phyloP scores from a whole-genome alignment of 1,140 invertebrate genomes.

The Lethrus apterus region DNA sequence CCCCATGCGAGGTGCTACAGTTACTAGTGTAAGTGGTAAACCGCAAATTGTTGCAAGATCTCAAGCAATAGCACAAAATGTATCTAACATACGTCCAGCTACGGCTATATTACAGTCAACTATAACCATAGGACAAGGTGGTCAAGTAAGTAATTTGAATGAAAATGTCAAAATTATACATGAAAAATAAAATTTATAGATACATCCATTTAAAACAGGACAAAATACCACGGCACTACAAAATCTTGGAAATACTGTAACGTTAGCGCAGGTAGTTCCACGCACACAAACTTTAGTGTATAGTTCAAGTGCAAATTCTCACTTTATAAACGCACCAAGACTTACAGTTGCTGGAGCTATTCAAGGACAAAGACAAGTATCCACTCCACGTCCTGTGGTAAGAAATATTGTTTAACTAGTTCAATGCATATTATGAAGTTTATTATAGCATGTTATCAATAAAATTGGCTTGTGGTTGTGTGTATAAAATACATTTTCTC shows the following conservation, averaged over 20 bases:
- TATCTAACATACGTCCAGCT: slow-evolving; percentile 29
- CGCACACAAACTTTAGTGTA: slow-evolving; percentile 39
- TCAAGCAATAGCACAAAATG: slow-evolving; percentile 25
- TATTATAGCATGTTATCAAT: no score
- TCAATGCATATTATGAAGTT: no score
- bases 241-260: slow-evolving; percentile 33
- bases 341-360: slow-evolving; percentile 30
- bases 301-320: slow-evolving; percentile 29
- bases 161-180: not conserved
- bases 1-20: slow-evolving; percentile 32
- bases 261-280: slow-evolving; percentile 36
- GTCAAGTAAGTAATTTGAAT: slow-evolving; percentile 15
- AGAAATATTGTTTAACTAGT: slow-evolving; percentile 7
- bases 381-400: slow-evolving; percentile 29
- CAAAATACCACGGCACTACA: slow-evolving; percentile 29
- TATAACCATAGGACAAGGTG: slow-evolving; percentile 32
- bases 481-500: no score
- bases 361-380: slow-evolving; percentile 26
- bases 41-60: slow-evolving; percentile 30
- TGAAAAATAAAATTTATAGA: slow-evolving; percentile 20
- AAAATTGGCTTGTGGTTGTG: no score
- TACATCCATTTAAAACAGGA: slow-evolving; percentile 33
- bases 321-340: slow-evolving; percentile 32
- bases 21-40: slow-evolving; percentile 23
- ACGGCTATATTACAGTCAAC: slow-evolving; percentile 36